phyloP scores from a whole-genome alignment of 2,113 vertebrate genomes.

The Aythya baeri region DNA sequence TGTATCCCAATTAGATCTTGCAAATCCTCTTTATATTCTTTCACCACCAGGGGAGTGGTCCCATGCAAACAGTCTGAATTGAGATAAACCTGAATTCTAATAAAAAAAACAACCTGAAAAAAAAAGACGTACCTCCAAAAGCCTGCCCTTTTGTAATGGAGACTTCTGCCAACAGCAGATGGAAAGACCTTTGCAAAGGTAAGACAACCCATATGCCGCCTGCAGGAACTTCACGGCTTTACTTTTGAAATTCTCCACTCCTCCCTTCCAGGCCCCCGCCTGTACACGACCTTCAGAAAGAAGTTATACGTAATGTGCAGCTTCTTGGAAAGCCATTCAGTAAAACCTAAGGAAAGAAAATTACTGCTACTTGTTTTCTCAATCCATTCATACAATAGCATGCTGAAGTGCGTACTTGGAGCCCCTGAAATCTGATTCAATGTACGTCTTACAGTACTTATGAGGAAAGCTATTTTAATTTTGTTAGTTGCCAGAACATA shows the following conservation, averaged over 20 bases:
- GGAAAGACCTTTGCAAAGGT: constrained; percentile 66
- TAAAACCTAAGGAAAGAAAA: constrained; percentile 62
- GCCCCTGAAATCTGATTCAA: constrained; percentile 52
- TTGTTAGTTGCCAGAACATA: constrained; percentile 64
- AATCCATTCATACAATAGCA: constrained; percentile 54
- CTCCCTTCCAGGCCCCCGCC: constrained; percentile 33
- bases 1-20: background rate
- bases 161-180: constrained; percentile 58
- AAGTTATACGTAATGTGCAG: background rate
- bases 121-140: constrained; percentile 6
- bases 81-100: constrained; percentile 10
- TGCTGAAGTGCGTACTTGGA: constrained; percentile 61
- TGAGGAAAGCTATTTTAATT: constrained; percentile 69
- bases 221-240: background rate
- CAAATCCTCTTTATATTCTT: background rate
- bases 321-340: constrained; percentile 33
- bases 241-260: constrained; percentile 25
- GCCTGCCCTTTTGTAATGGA: constrained; percentile 54
- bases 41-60: background rate
- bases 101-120: constrained; percentile 1
- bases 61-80: background rate
- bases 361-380: constrained; percentile 57
- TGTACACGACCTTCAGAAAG: constrained; percentile 50
- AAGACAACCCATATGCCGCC: constrained; percentile 45
- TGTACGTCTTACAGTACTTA: constrained; percentile 62